phyloP scores from a whole-genome alignment of 2,888 invertebrate species.

The Lathronympha strigana region DNA sequence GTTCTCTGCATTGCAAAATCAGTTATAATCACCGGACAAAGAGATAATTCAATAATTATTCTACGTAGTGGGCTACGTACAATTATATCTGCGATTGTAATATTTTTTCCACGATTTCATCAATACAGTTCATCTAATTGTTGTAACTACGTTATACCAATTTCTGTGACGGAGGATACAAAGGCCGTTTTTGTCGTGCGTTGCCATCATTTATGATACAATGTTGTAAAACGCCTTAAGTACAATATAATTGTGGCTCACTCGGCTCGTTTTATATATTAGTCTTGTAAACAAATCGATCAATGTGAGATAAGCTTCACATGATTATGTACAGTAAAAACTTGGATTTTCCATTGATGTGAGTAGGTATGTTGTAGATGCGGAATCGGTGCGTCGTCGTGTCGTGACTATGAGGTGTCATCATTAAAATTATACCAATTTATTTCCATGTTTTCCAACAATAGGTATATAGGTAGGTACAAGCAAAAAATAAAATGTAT shows the following conservation, averaged over 20 bases:
- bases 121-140: constrained; percentile 38
- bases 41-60: constrained; percentile 28
- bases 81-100: constrained; percentile 32
- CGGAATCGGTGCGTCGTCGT: constrained; percentile 3
- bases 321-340: constrained; percentile 23
- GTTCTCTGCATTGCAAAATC: constrained; percentile 7
- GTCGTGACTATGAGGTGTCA: background rate
- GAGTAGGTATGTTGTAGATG: constrained; percentile 3
- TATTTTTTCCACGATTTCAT: constrained; percentile 36
- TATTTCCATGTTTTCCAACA: background rate
- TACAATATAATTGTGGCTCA: background rate
- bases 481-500: too few species aligned
- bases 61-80: background rate
- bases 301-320: constrained; percentile 23
- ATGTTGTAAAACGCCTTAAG: constrained; percentile 9
- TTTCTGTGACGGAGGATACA: constrained; percentile 27
- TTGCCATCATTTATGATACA: constrained; percentile 13
- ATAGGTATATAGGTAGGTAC: too few species aligned
- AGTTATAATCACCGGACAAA: constrained; percentile 3
- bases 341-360: constrained; percentile 21
- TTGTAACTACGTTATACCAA: constrained; percentile 32
- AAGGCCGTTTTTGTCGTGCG: constrained; percentile 37
- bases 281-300: background rate
- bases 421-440: background rate
- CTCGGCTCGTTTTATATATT: background rate